phyloP scores from a whole-genome alignment of 2,888 invertebrate genomes.

The Lasioglossum zephyrum region DNA sequence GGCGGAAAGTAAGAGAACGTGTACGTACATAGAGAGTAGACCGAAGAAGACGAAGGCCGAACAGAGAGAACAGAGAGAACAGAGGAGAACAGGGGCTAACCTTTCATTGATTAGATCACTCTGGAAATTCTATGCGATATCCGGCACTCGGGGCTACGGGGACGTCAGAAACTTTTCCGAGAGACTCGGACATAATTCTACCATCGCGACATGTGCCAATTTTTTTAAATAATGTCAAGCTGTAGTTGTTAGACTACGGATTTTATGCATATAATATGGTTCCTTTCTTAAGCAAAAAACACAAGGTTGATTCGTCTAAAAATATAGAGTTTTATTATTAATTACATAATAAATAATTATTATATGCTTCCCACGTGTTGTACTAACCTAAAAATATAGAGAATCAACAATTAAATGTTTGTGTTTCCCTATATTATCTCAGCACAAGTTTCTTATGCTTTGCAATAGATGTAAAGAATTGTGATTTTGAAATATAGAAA shows the following conservation, averaged over 20 bases:
- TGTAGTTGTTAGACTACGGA: not conserved
- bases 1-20: conserved; percentile 35
- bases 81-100: conserved; percentile 28
- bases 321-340: too few species aligned
- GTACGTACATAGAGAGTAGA: conserved; percentile 21
- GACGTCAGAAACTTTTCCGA: conserved; percentile 30
- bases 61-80: not conserved
- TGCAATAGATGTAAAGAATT: too few species aligned
- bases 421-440: too few species aligned
- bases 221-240: not conserved
- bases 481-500: too few species aligned
- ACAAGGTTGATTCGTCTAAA: too few species aligned
- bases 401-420: too few species aligned
- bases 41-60: not conserved
- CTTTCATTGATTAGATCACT: conserved; percentile 70
- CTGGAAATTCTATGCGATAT: conserved; percentile 65
- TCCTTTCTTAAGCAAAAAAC: too few species aligned
- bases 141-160: conserved; percentile 44
- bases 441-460: too few species aligned
- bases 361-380: too few species aligned
- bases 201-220: not conserved
- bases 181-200: not conserved
- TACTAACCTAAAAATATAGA: too few species aligned
- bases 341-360: too few species aligned
- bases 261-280: too few species aligned